Evolutionary conservation across 2,888 invertebrate genomes (phyloP).

Genomic region (Endomychus coccineus): DNA sequence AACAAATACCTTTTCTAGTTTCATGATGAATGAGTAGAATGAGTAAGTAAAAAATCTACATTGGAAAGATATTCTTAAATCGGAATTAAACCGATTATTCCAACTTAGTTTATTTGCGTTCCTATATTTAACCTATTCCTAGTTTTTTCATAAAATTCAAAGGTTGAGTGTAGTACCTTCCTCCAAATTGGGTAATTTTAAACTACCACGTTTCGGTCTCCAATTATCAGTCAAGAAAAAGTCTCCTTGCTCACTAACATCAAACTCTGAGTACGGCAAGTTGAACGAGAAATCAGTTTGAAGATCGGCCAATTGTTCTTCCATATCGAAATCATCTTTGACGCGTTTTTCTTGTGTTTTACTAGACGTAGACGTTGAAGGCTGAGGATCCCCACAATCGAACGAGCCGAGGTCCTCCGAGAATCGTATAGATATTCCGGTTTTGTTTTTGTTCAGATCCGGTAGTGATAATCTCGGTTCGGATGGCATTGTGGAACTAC

Average conservation of each 20-base stretch:
- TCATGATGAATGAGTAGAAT: too few species aligned
- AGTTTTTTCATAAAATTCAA: slow-evolving; percentile 10
- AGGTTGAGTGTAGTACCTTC: slow-evolving; percentile 23
- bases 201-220: slow-evolving; percentile 42
- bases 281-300: slow-evolving; percentile 4
- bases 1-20: too few species aligned
- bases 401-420: background rate
- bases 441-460: slow-evolving; percentile 12
- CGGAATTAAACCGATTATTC: too few species aligned
- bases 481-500: slow-evolving; percentile 9
- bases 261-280: slow-evolving; percentile 4
- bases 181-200: slow-evolving; percentile 34
- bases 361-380: background rate
- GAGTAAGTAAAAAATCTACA: too few species aligned
- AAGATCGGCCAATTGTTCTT: slow-evolving; percentile 7
- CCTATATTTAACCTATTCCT: too few species aligned
- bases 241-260: background rate
- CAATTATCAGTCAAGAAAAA: slow-evolving; percentile 23
- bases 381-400: background rate
- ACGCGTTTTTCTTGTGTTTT: slow-evolving; percentile 7
- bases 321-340: slow-evolving; percentile 3
- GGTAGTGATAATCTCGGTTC: slow-evolving; percentile 12
- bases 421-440: slow-evolving; percentile 10
- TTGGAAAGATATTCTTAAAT: too few species aligned
- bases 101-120: too few species aligned